A percentile compares a stretch with the other conserved stretches of the same genome.
Conservation (phyloP, 2,113 vertebrate genomes). For the Dicrurus megarhynchus region DNA sequence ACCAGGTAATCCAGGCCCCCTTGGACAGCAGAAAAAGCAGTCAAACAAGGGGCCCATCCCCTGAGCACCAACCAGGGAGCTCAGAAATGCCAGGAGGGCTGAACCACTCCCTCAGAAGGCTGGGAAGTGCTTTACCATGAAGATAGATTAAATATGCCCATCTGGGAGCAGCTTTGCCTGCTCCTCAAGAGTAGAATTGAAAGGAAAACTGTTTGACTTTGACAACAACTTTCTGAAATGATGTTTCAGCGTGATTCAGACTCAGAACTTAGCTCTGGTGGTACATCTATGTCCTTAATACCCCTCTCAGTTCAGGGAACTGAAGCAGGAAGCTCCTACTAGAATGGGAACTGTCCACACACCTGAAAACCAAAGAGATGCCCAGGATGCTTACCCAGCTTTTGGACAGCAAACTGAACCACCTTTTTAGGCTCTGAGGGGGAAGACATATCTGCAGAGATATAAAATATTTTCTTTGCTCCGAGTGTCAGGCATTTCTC, state of each 20-base stretch:
- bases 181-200: not conserved
- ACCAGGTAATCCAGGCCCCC: conserved; percentile 85
- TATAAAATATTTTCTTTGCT: conserved; percentile 76
- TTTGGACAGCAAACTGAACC: conserved; percentile 78
- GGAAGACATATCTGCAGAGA: conserved; percentile 83
- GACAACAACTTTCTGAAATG: not conserved
- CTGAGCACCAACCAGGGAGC: not conserved
- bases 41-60: not conserved
- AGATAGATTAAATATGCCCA: not conserved
- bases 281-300: not conserved
- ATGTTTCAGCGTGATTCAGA: not conserved
- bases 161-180: not conserved
- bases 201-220: not conserved
- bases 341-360: not conserved
- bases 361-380: not conserved
- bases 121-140: not conserved
- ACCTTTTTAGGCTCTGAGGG: conserved; percentile 75
- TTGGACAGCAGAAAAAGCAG: not conserved
- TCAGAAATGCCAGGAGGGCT: not conserved
- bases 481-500: conserved; percentile 81
- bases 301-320: not conserved
- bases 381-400: conserved; percentile 71
- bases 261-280: not conserved
- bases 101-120: not conserved
- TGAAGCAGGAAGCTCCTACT: not conserved